Evolutionary conservation across 2,797 vertebrate genomes (phyloP).

Genomic region (Pipistrellus nathusii): DNA sequence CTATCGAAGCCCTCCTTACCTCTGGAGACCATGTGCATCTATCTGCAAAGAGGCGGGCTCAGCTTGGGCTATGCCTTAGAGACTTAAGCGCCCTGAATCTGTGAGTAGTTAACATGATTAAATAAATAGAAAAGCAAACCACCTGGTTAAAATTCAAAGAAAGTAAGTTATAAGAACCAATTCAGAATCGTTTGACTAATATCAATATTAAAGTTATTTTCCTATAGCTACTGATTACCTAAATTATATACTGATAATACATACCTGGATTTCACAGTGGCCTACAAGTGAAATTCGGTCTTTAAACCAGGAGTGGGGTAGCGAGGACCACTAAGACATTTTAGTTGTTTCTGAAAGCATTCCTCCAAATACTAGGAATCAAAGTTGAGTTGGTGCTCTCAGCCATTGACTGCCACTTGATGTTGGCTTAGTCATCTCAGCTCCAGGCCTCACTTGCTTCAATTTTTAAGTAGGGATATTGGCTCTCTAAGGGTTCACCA

Average conservation of each 20-base stretch:
- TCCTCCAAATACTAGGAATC: background rate
- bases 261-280: slow-evolving; percentile 32
- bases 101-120: slow-evolving; percentile 15
- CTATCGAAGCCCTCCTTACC: background rate
- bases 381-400: background rate
- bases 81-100: background rate
- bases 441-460: background rate
- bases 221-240: background rate
- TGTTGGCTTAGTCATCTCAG: background rate
- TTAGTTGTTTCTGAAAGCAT: background rate
- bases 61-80: background rate
- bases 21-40: background rate
- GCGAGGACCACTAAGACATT: background rate
- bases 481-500: slow-evolving; percentile 8
- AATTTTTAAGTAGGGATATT: slow-evolving; percentile 10
- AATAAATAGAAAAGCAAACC: slow-evolving; percentile 47
- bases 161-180: slow-evolving; percentile 54
- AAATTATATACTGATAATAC: slow-evolving; percentile 9
- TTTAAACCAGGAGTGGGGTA: background rate
- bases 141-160: slow-evolving; percentile 39
- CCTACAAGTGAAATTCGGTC: background rate
- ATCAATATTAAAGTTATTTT: slow-evolving; percentile 22
- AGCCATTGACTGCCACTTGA: background rate
- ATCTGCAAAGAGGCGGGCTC: background rate
- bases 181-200: slow-evolving; percentile 16